Conservation (phyloP, 1,140 invertebrate genomes). For the Aphaenogaster ashmeadi region DNA sequence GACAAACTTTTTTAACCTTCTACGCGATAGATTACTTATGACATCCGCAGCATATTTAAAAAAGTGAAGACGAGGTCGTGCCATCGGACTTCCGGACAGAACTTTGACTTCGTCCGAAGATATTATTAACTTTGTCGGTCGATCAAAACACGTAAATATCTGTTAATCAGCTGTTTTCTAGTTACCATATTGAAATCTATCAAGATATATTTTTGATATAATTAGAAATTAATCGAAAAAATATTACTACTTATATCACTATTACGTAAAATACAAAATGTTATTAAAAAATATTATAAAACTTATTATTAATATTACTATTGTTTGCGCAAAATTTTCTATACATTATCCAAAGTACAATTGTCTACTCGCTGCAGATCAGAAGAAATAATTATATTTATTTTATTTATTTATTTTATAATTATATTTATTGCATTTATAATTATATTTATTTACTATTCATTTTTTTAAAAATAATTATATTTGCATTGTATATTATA, state of each 20-base stretch:
- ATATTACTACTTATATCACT: not conserved
- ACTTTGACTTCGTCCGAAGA: slow-evolving; percentile 25
- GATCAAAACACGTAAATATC: not conserved
- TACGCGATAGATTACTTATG: slow-evolving; percentile 13
- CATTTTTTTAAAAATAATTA: not conserved
- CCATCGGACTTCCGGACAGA: slow-evolving; percentile 42
- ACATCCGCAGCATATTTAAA: slow-evolving; percentile 27
- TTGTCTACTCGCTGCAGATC: not conserved
- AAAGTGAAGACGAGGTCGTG: slow-evolving; percentile 23
- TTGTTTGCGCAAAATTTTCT: not conserved
- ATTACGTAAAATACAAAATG: no score
- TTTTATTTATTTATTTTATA: no score
- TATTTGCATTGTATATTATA: not conserved
- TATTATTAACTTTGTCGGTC: slow-evolving; percentile 15
- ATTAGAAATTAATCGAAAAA: not conserved
- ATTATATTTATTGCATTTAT: not conserved
- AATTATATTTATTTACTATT: not conserved
- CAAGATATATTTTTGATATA: not conserved
- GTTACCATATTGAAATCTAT: not conserved
- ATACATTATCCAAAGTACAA: not conserved
- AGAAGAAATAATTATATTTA: not conserved
- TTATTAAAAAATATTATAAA: no score
- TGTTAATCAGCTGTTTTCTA: not conserved
- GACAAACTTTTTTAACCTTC: slow-evolving; percentile 30
- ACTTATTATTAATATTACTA: no score